Evolutionary conservation across 2,888 invertebrate species (phyloP), one percentile per base, ranked within the genome.

Genomic region (Lycophotia porphyrea): DNA sequence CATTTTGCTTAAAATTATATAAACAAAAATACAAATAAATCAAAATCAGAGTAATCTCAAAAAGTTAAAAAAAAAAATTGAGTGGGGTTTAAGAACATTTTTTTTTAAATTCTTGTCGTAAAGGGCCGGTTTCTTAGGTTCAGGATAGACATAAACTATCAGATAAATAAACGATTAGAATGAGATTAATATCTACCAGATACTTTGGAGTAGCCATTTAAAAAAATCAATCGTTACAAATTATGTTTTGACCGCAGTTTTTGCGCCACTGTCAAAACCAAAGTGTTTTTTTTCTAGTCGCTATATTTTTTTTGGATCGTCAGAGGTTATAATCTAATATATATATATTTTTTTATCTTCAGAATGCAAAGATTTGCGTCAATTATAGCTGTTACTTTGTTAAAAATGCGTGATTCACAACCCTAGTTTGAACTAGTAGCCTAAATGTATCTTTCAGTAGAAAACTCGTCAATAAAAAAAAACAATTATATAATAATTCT

Each of bases 401-500:
- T 7, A 18, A 73, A 73, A 73, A 73, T 39, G 5, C 13, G 15
- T 0, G 4, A 49, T 18, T 71, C 72, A 71, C 47, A 42, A 18
- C 42, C 69, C 24, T 61, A 61, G 58, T n/a, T 24, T 34, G n/a
- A 70, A 44, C 18, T 21, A 69, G 7, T 9, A 24, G 2, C 24
- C 9, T 34, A 34, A 3, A 34, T 49, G 5, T 24, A 34, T 18
- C 1, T 66, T 42, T 31, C 31, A 44, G n/a, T 27, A 70, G 31
- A 74, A 64, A 72, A 34, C 9, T 34, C 21, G 9, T 74, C 24
- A 21, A 74, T 18, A 58, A 18, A 47, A 47, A 52, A 47, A 69
- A 36, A 49, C 24, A 73, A n/a, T n/a, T 27, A 73, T 71, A 36
- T 49, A 47, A 71, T 72, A 47, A 71, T 24, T 47, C 47, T 42